phyloP scores from a whole-genome alignment of 2,888 invertebrate genomes.

The Morpho achilles region DNA sequence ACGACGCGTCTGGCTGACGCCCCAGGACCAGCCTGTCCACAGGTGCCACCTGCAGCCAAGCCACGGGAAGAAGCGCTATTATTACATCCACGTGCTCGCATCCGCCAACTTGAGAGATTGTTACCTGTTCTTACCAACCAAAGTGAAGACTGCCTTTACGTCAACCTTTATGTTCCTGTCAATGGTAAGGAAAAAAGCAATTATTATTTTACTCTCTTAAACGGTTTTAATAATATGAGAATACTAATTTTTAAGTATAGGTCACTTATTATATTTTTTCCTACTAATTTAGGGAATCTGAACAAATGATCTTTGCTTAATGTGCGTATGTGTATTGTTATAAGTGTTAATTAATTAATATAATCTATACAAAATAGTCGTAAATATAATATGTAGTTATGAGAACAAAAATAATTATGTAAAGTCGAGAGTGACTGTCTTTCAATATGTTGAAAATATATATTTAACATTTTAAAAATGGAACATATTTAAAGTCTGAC shows the following conservation, averaged over 20 bases:
- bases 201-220: neutral
- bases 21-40: conserved; percentile 93
- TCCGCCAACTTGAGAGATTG: conserved; percentile 90
- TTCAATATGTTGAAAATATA: too few species aligned
- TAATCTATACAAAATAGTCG: too few species aligned
- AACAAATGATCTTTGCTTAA: too few species aligned
- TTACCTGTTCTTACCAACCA: conserved; percentile 92
- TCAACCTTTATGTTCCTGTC: conserved; percentile 97
- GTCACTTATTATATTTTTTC: too few species aligned
- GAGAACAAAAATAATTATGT: too few species aligned
- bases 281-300: too few species aligned
- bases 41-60: conserved; percentile 78
- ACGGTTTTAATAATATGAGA: neutral
- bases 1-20: conserved; percentile 88
- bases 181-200: conserved; percentile 44
- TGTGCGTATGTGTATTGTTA: too few species aligned
- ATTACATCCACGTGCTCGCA: conserved; percentile 89
- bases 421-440: too few species aligned
- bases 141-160: conserved; percentile 98
- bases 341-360: too few species aligned
- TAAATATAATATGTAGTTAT: too few species aligned
- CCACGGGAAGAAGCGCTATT: conserved; percentile 81
- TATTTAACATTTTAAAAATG: neutral
- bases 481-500: too few species aligned
- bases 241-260: too few species aligned